Evolutionary conservation across 2,888 invertebrate genomes (phyloP).

Genomic region (Lamproptera curius): DNA sequence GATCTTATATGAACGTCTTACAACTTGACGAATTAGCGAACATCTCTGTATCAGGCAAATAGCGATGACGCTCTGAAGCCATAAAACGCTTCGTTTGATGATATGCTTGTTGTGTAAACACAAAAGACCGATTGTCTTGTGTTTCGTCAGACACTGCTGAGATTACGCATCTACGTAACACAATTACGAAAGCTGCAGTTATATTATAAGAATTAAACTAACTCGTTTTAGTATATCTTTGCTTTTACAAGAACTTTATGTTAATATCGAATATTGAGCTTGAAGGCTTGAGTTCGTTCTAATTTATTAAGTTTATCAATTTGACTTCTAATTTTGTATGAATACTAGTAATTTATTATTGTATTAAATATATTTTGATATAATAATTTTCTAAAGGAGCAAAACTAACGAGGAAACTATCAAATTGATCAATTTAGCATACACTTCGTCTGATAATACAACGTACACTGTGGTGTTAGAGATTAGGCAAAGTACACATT

Average conservation of each 20-base stretch:
- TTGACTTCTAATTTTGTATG: no score
- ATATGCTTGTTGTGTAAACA: constrained; percentile 40
- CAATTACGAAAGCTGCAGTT: no score
- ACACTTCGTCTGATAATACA: background rate
- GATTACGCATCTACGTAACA: background rate
- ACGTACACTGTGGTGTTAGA: background rate
- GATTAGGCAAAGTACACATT: background rate
- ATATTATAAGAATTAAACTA: no score
- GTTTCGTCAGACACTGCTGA: constrained; percentile 7
- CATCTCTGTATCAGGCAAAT: constrained; percentile 53
- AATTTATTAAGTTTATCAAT: no score
- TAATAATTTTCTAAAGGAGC: no score
- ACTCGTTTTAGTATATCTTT: no score
- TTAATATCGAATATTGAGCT: no score
- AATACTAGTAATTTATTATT: no score
- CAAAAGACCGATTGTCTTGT: constrained; percentile 24
- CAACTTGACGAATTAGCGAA: constrained; percentile 63
- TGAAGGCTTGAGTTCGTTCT: no score
- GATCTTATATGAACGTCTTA: constrained; percentile 52
- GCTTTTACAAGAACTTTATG: no score
- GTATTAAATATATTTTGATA: no score
- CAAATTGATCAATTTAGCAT: background rate
- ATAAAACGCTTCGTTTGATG: constrained; percentile 31
- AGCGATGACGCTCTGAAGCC: constrained; percentile 42
- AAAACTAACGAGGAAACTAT: no score